Conservation (phyloP, 2,888 invertebrate species). For the Taphrorychus bicolor region DNA sequence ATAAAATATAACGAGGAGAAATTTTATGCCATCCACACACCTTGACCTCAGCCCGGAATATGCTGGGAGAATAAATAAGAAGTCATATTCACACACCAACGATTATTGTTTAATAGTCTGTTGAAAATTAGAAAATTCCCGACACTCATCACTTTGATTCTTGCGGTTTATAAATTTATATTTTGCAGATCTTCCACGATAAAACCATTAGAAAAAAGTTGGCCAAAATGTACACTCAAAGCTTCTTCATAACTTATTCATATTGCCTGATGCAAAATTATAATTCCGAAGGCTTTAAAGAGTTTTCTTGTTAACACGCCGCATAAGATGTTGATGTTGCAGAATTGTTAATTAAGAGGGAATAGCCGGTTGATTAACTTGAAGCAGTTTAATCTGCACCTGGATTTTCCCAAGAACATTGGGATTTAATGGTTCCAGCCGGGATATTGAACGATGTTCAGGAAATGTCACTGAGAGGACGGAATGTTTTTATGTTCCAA, state of each 20-base stretch:
- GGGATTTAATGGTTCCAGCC: slow-evolving; percentile 9
- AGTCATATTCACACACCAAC: not conserved
- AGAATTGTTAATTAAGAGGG: slow-evolving; percentile 19
- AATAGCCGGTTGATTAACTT: slow-evolving; percentile 12
- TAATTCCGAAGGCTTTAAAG: not conserved
- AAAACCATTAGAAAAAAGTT: not conserved
- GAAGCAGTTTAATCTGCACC: slow-evolving; percentile 6
- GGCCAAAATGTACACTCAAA: not conserved
- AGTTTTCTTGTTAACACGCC: slow-evolving; percentile 15
- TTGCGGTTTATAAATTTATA: too few species aligned
- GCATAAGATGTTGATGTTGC: slow-evolving; percentile 17
- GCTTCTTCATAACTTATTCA: not conserved
- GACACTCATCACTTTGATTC: too few species aligned
- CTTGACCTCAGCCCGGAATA: not conserved
- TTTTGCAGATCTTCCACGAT: not conserved
- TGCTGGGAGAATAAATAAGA: not conserved
- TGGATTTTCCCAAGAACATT: slow-evolving; percentile 10
- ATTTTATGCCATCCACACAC: not conserved
- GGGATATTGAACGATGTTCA: not conserved
- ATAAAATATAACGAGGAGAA: slow-evolving; percentile 2
- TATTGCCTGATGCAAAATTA: not conserved
- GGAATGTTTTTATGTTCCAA: not conserved
- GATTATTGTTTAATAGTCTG: not conserved
- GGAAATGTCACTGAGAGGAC: not conserved
- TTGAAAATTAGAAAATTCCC: too few species aligned